phyloP scores from a whole-genome alignment of 2,797 vertebrate genomes.

The Microctenopoma steveboyesi region DNA sequence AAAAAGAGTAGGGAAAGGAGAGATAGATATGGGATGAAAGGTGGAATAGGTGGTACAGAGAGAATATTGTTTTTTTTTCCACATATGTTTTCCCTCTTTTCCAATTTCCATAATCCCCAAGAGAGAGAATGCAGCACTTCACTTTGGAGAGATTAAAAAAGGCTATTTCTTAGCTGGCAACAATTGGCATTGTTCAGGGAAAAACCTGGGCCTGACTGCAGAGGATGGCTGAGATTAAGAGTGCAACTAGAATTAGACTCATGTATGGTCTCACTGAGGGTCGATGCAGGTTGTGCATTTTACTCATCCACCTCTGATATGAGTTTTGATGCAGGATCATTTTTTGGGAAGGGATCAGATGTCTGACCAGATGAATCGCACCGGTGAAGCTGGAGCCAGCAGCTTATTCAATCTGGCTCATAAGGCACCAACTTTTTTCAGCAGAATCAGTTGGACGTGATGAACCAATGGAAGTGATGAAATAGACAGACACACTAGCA shows the following conservation, averaged over 20 bases:
- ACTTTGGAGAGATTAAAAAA: conserved; percentile 66
- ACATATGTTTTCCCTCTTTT: conserved; percentile 41
- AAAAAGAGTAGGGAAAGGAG: conserved; percentile 22
- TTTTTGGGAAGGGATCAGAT: conserved; percentile 33
- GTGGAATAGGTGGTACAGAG: conserved; percentile 56
- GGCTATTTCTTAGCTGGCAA: conserved; percentile 62
- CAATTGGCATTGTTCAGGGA: conserved; percentile 67
- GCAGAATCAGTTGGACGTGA: not conserved
- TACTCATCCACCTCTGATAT: conserved; percentile 38
- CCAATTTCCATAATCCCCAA: conserved; percentile 67
- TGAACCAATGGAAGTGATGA: not conserved
- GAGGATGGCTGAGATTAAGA: conserved; percentile 65
- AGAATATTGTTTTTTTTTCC: conserved; percentile 47
- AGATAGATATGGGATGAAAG: conserved; percentile 63
- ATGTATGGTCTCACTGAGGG: conserved; percentile 56
- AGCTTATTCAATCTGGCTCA: conserved; percentile 18
- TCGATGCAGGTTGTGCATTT: conserved; percentile 20
- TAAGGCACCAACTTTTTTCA: not conserved
- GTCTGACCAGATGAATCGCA: conserved; percentile 25
- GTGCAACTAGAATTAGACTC: conserved; percentile 61
- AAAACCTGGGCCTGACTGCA: conserved; percentile 58
- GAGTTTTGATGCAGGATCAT: conserved; percentile 25
- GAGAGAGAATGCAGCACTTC: conserved; percentile 60
- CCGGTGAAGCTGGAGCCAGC: conserved; percentile 1
- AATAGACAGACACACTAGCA: not conserved